Percentiles rank a stretch among this genome's conserved stretches.
Evolutionary conservation across 2,888 invertebrate species (phyloP).

Genomic region (Pherbina coryleti): DNA sequence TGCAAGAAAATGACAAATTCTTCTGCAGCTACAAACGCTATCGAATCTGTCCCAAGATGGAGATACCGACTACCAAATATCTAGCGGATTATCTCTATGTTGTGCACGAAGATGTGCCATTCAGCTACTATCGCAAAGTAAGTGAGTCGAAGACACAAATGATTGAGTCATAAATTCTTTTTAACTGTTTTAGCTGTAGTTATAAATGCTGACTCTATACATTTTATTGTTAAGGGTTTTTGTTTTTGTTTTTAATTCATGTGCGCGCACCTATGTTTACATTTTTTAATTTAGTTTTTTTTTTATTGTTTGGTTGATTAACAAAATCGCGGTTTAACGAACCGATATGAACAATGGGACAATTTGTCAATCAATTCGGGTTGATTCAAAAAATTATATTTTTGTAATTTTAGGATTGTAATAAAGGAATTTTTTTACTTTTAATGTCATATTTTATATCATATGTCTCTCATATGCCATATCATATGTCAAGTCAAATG

Average conservation of each 20-base stretch:
- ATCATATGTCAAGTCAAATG: no score
- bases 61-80: constrained; percentile 69
- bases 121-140: constrained; percentile 69
- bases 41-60: constrained; percentile 69
- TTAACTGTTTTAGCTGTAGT: no score
- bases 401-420: no score
- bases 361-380: no score
- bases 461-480: no score
- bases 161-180: no score
- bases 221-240: no score
- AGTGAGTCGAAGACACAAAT: constrained; percentile 49
- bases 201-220: no score
- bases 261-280: neutral
- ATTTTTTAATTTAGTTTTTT: neutral
- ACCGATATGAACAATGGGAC: no score
- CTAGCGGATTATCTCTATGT: constrained; percentile 69
- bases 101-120: constrained; percentile 69
- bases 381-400: no score
- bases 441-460: no score
- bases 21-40: constrained; percentile 64
- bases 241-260: neutral
- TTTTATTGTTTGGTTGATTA: neutral
- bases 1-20: constrained; percentile 70
- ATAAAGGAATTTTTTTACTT: no score
- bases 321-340: constrained; percentile 34